These are phyloP conservation scores for Plagodis dolabraria DNA, from an alignment of 2,888 invertebrate genomes.

Conservation along the genomic window DNA sequence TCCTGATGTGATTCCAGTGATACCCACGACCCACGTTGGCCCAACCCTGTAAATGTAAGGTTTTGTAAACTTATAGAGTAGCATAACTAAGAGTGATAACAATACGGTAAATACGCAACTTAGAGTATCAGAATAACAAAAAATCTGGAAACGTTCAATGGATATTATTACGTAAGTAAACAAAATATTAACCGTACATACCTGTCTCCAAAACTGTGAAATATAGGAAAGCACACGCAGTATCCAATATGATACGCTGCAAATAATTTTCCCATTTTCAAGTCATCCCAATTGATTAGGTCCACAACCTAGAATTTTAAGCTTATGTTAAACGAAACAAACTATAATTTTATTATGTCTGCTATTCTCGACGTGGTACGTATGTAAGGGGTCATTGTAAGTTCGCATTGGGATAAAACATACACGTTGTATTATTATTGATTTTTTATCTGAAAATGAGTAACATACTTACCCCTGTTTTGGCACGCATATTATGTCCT, in stretches of 20 bases:
- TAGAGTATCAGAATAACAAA: no score
- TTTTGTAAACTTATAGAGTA: background rate
- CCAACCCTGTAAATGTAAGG: slow-evolving; percentile 60
- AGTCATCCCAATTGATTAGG: slow-evolving; percentile 68
- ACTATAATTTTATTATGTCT: background rate
- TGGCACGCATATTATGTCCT: background rate
- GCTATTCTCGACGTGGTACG: background rate
- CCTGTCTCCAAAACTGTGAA: slow-evolving; percentile 74
- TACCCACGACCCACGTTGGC: slow-evolving; percentile 73
- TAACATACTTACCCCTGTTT: slow-evolving; percentile 39
- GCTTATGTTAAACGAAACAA: background rate
- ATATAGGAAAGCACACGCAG: slow-evolving; percentile 76
- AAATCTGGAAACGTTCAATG: no score
- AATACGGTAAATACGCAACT: no score
- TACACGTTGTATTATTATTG: no score
- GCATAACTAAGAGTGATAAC: background rate
- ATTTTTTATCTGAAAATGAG: no score
- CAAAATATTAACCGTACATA: slow-evolving; percentile 40
- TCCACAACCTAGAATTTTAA: slow-evolving; percentile 59
- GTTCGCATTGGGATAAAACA: no score
- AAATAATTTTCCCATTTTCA: slow-evolving; percentile 66
- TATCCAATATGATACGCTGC: slow-evolving; percentile 76
- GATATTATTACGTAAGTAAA: no score
- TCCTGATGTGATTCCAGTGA: slow-evolving; percentile 67
- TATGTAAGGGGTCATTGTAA: background rate